Evolutionary conservation across 2,888 invertebrate genomes (phyloP).

Genomic region (Steromphala cineraria): DNA sequence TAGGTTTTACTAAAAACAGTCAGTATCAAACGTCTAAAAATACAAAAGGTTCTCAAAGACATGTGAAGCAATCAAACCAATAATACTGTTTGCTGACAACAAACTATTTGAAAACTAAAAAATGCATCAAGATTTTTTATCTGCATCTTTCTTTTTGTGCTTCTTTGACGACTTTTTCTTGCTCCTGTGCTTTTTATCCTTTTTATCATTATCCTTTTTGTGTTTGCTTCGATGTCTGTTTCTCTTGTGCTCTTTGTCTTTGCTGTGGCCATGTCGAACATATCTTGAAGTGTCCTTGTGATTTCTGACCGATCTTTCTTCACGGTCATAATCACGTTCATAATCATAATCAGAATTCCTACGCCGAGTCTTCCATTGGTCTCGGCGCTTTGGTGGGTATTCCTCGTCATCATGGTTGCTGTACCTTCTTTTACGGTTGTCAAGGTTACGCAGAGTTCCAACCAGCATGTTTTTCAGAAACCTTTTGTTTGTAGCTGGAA

Average conservation of each 20-base stretch:
- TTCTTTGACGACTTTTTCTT: slow-evolving; percentile 27
- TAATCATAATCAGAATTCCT: slow-evolving; percentile 12
- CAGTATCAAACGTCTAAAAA: too few species aligned
- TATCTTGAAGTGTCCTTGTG: neutral
- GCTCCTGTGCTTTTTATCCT: slow-evolving; percentile 35
- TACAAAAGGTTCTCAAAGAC: too few species aligned
- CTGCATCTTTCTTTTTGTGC: slow-evolving; percentile 6
- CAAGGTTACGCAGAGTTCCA: slow-evolving; percentile 54
- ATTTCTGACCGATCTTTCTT: neutral
- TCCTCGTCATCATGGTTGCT: neutral
- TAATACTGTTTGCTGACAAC: too few species aligned
- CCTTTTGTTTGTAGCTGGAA: slow-evolving; percentile 63
- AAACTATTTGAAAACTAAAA: too few species aligned
- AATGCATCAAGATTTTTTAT: too few species aligned
- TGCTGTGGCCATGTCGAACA: neutral
- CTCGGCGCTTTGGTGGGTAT: neutral
- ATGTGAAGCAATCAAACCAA: too few species aligned
- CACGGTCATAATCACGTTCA: neutral
- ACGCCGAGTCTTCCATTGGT: neutral
- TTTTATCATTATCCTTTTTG: slow-evolving; percentile 24
- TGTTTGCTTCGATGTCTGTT: neutral
- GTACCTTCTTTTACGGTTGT: neutral
- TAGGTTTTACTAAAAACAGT: too few species aligned
- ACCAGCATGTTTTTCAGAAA: slow-evolving; percentile 69
- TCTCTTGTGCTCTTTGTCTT: slow-evolving; percentile 14